Evolutionary conservation across 2,797 vertebrate species (phyloP), one percentile per base, ranked within the genome.

Genomic region (Clarias laeviceps): DNA sequence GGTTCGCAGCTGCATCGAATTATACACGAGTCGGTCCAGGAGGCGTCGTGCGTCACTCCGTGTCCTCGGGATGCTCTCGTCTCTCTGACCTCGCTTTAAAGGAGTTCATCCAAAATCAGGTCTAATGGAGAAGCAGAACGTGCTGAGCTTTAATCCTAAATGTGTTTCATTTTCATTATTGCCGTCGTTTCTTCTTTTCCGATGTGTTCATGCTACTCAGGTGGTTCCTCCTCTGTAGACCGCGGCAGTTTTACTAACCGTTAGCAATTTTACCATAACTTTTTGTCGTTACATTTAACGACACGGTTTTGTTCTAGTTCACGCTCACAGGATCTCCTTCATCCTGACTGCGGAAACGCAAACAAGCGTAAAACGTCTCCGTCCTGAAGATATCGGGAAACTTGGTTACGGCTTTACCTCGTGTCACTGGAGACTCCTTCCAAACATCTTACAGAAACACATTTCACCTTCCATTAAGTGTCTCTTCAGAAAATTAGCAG

Each of bases 1-100:
- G 69, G n/a, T 59, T 70, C 73, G 27, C 87, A 89, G 85, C 80
- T 88, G 89, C 27, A 50, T 82, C 20, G 66, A 73, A 86, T 89
- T 90, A 88, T 86, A 81, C 50, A 27, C 34, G 18, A 37, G 4
- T 24, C 77, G 2, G 6, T 80, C 77, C 69, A 74, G 56, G 40
- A 14, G 59, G 69, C 82, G 15, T 3, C 2, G 69, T 83, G 82
- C 77, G 29, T 73, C 77, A 83, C 57, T 64, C 37, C 56, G n/a
- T 56, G 85, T 73, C 82, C 80, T 83, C 40, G 56, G 56, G 66
- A 80, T 56, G 65, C 61, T 50, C 70, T 4, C 9, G 6, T 34
- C 61, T 3, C 70, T 86, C 65, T 80, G 82, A 66, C 82, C 66
- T 45, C 57, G 54, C 61, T 45, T 18, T 29, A 4, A 9, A 18